phyloP scores from a whole-genome alignment of 2,888 invertebrate genomes.

The Phragmatobia fuliginosa region DNA sequence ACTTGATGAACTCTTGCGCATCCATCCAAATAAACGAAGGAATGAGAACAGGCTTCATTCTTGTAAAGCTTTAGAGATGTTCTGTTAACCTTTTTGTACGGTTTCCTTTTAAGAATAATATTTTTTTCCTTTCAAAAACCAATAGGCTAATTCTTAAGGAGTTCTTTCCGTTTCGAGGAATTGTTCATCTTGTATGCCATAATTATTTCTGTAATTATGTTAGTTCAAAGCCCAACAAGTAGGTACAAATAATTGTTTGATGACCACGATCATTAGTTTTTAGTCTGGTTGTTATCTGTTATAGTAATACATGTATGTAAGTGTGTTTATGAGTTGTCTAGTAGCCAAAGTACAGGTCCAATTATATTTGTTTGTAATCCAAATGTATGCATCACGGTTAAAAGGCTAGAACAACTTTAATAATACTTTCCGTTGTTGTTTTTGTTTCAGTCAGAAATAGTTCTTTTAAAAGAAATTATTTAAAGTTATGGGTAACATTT shows the following conservation, averaged over 20 bases:
- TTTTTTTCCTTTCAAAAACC: neutral
- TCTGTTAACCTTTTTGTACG: conserved; percentile 5
- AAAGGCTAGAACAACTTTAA: too few relatives aligned
- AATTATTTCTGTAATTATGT: neutral
- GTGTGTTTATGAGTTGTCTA: too few relatives aligned
- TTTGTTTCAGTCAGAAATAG: too few relatives aligned
- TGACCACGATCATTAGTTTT: neutral
- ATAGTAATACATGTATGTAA: too few relatives aligned
- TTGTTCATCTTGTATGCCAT: too few relatives aligned
- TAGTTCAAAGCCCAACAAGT: neutral
- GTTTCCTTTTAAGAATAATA: conserved; percentile 2
- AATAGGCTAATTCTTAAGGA: neutral
- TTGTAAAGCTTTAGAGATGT: conserved; percentile 5
- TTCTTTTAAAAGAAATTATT: too few relatives aligned
- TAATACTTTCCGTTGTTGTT: too few relatives aligned
- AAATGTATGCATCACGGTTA: too few relatives aligned
- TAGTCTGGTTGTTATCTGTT: neutral
- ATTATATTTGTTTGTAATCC: too few relatives aligned
- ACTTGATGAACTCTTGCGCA: conserved; percentile 23
- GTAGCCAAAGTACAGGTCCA: too few relatives aligned
- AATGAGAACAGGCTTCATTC: conserved; percentile 17
- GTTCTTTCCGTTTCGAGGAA: neutral
- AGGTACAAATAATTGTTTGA: neutral
- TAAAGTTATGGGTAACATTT: too few relatives aligned
- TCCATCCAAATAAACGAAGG: conserved; percentile 25